phyloP scores from a whole-genome alignment of 2,113 vertebrate genomes.

The Prinia subflava region DNA sequence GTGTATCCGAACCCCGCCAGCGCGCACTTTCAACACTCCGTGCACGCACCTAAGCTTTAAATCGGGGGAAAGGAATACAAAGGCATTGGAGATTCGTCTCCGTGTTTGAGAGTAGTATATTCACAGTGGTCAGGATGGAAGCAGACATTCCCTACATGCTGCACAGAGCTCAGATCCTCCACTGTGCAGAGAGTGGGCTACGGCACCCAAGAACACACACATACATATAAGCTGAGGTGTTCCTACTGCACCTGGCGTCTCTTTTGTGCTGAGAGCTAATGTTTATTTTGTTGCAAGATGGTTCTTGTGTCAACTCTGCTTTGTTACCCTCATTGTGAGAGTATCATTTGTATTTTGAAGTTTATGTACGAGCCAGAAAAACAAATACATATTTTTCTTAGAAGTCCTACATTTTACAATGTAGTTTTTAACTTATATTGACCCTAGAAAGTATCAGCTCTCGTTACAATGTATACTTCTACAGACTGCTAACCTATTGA shows the following conservation, averaged over 20 bases:
- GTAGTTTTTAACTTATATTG: background rate
- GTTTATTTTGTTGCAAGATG: background rate
- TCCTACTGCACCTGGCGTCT: background rate
- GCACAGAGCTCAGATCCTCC: background rate
- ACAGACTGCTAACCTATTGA: rapidly evolving
- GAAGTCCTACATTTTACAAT: background rate
- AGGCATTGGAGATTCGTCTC: background rate
- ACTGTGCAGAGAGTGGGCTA: background rate
- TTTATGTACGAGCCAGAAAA: background rate
- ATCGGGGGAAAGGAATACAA: background rate
- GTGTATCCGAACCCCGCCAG: background rate
- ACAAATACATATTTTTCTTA: rapidly evolving
- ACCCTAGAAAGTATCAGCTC: background rate
- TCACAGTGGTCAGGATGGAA: background rate
- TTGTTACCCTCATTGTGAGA: background rate
- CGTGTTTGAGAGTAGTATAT: background rate
- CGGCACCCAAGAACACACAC: background rate
- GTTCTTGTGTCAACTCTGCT: background rate
- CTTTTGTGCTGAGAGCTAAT: background rate
- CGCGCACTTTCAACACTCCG: background rate
- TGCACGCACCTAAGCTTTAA: background rate
- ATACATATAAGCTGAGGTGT: background rate
- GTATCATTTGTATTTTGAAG: background rate
- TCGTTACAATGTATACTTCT: background rate
- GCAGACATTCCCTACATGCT: background rate